Percentiles rank a stretch among this genome's conserved stretches.
These are phyloP conservation scores for Julus scanicus DNA, from an alignment of 2,888 invertebrate genomes.

Conservation along the genomic window DNA sequence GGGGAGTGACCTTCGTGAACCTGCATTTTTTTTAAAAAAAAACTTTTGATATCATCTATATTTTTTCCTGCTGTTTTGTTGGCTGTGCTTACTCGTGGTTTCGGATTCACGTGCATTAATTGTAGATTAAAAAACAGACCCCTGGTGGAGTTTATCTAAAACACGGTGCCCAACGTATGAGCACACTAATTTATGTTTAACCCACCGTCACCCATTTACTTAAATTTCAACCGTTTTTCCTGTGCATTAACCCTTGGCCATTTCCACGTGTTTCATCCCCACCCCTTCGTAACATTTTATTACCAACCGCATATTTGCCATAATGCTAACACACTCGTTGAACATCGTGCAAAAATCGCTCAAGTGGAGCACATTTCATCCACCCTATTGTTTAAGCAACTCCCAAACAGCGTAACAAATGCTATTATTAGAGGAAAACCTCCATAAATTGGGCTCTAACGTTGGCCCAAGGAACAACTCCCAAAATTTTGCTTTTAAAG, in stretches of 20 bases:
- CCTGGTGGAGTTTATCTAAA: neutral
- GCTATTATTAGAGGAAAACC: neutral
- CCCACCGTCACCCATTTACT: neutral
- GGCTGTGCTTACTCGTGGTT: neutral
- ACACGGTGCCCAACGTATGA: neutral
- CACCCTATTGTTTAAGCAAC: neutral
- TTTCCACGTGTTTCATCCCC: neutral
- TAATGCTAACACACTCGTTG: constrained; percentile 24
- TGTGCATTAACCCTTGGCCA: constrained; percentile 1
- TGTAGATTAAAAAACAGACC: neutral
- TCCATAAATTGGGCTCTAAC: neutral
- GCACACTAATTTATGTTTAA: neutral
- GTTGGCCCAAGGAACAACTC: neutral
- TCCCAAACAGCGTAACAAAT: neutral
- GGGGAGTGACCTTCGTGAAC: neutral
- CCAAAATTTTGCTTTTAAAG: neutral
- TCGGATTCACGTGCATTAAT: constrained; percentile 11
- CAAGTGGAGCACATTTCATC: constrained; percentile 26
- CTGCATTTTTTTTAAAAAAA: neutral
- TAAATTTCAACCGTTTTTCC: constrained; percentile 29
- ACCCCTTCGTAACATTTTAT: neutral
- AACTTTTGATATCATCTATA: neutral
- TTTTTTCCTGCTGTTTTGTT: neutral
- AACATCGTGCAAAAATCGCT: constrained; percentile 7
- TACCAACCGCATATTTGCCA: constrained; percentile 15